Evolutionary conservation across 37 sponge, comb jelly and placozoan species (phyloP), one percentile per base, ranked within the genome.

Genomic region (Oscarella lobularis): DNA sequence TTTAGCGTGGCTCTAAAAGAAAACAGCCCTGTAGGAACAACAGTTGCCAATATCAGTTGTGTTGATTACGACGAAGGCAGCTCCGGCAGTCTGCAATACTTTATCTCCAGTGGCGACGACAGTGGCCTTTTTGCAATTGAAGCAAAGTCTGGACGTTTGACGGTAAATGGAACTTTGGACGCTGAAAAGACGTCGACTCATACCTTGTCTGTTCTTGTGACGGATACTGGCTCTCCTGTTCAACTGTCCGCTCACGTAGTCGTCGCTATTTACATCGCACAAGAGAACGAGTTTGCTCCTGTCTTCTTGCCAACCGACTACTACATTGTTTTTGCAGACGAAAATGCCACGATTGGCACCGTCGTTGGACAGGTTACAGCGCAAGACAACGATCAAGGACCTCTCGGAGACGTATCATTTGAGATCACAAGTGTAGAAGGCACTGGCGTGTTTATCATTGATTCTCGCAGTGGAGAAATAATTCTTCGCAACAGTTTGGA

Each of bases 401-500:
- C 60, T 48, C 60, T 48, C 9, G 60, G 60, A 20, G 14, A 27
- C 20, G 60, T 48, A 9, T 27, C 60, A 48, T 48, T 27, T 48
- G 9, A 9, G 60, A 48, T 48, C 20, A 48, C 60, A 27, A 20
- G 14, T 27, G 60, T 9, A 9, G 60, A 48, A 9, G 60, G 9
- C 20, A 48, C 14, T 48, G 60, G 20, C 9, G 20, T 20, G 9
- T 77, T 88, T 27, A 77, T 81, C 35, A 78, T 88, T 1, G 68
- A 84, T 35, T 75, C 84, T 41, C 27, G 35, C 0, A 30, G 73
- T 0, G 89, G 89, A 14, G 66, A 40, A 2, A 38, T 88, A 14
- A 31, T 84, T 35, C 81, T 88, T 2, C 37, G 78, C 37, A 77
- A 39, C n/a, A 70, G 55, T 35, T 66, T 89, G 39, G 85, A 89